A percentile compares a stretch with the other conserved stretches of the same genome.
Conservation (phyloP, 2,797 vertebrate species). For the Spheniscus humboldti region DNA sequence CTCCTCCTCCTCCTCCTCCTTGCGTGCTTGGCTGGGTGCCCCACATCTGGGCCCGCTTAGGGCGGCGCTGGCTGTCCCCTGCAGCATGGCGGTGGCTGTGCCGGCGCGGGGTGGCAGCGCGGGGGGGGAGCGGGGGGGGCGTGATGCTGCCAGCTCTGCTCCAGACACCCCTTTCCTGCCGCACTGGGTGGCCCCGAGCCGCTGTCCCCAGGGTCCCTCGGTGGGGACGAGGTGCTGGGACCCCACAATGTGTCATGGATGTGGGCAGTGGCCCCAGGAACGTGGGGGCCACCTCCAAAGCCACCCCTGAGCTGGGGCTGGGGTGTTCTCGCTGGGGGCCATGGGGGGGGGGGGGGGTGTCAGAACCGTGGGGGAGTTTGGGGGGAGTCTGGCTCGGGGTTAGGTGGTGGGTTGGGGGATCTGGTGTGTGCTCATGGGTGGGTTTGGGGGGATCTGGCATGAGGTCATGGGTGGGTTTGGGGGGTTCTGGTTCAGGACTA, state of each 20-base stretch:
- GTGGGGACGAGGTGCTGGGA: not conserved
- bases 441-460: not conserved
- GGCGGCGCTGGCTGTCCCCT: not conserved
- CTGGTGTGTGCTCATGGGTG: too few species aligned
- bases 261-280: not conserved
- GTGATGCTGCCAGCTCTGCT: not conserved
- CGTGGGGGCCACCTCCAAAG: not conserved
- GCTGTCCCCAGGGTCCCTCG: rapidly evolving
- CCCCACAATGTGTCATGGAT: rapidly evolving
- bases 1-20: not conserved
- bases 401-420: not conserved
- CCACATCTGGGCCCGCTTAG: slow-evolving; percentile 28
- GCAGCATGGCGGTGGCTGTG: not conserved
- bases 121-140: not conserved
- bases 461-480: not conserved
- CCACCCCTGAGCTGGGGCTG: not conserved
- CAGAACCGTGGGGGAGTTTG: too few species aligned
- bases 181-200: rapidly evolving
- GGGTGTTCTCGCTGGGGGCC: not conserved
- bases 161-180: not conserved
- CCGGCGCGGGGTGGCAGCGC: not conserved
- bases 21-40: not conserved
- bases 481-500: too few species aligned
- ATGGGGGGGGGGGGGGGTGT: not conserved
- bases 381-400: not conserved